Evolutionary conservation across 2,113 vertebrate species (phyloP).

Genomic region (Bagarius yarrelli): DNA sequence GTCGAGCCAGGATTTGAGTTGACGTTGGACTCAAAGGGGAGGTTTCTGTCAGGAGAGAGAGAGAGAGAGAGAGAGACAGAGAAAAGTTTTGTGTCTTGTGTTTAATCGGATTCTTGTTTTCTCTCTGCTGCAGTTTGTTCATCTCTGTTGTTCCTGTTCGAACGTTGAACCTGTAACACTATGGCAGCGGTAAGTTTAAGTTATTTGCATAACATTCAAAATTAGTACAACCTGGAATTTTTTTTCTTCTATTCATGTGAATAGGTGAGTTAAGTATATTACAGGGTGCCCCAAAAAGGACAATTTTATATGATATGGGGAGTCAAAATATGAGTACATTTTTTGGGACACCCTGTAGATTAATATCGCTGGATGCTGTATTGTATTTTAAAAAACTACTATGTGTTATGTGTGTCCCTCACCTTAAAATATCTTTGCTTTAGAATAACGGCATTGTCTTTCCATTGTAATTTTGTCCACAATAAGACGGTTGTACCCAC

Average conservation of each 20-base stretch:
- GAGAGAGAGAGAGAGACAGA: too few species aligned
- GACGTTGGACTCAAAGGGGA: too few species aligned
- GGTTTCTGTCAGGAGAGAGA: too few species aligned
- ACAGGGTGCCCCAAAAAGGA: too few species aligned
- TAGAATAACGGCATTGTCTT: neutral
- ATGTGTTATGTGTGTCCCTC: neutral
- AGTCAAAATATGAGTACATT: too few species aligned
- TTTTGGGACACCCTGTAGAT: too few species aligned
- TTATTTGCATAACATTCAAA: neutral
- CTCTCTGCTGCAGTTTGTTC: conserved; percentile 19
- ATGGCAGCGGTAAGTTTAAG: conserved; percentile 41
- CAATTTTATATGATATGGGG: too few species aligned
- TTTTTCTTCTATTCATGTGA: neutral
- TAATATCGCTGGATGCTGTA: neutral
- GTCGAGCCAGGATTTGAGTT: neutral
- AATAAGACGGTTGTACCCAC: too few species aligned
- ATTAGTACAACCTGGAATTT: neutral
- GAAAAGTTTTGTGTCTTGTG: neutral
- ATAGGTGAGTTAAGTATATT: neutral
- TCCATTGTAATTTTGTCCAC: neutral
- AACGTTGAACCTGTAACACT: neutral
- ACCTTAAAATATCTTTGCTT: neutral
- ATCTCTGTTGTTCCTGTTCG: conserved; percentile 3
- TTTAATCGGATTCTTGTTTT: neutral
- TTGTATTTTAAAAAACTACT: neutral